Evolutionary conservation across 2,113 vertebrate genomes (phyloP), one percentile per base, ranked within the genome.

Genomic region (Tricholaema leucomelas): DNA sequence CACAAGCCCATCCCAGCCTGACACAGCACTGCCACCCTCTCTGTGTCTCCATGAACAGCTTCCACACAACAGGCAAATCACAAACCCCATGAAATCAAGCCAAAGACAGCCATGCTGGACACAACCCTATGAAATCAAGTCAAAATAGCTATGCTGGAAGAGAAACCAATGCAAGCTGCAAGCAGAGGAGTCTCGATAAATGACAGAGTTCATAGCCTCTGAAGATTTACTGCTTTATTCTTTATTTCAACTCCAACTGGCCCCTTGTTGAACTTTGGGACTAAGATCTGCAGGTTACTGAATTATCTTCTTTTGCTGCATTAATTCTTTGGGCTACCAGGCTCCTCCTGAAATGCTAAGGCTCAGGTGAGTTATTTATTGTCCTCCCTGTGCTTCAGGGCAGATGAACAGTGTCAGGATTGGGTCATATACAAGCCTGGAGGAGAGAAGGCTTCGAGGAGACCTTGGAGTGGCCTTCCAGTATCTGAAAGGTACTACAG

Each of bases 1-100:
- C 38, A 2, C 0, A 0, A 64, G 31, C 50, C 33, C 15, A 1
- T 15, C 56, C 21, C 35, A 10, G n/a, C 44, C 55, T 1, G 6
- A 21, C 1, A 20, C 60, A 31, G 60, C 27, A 6, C 14, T 13
- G 28, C 6, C 31, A 21, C 63, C 19, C 23, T 50, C 38, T 31
- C 44, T 17, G 4, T 2, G 21, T 1, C 13, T 20, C 73, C 65
- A 55, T 1, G 15, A 50, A 54, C 16, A 38, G 7, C 38, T 40
- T 46, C 80, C 56, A 66, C 2, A 3, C 23, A 33, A 15, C 24
- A n/a, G 30, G 44, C 42, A 25, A 48, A 35, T 38, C 36, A 25
- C 19, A 16, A 33, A 64, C 2, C 2, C 58, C 60, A 33, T 2
- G 12, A 46, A 35, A 79, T 11, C 23, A 25, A 27, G 11, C 8